Evolutionary conservation across 1,140 invertebrate species (phyloP).

Genomic region (Caerostris darwini): DNA sequence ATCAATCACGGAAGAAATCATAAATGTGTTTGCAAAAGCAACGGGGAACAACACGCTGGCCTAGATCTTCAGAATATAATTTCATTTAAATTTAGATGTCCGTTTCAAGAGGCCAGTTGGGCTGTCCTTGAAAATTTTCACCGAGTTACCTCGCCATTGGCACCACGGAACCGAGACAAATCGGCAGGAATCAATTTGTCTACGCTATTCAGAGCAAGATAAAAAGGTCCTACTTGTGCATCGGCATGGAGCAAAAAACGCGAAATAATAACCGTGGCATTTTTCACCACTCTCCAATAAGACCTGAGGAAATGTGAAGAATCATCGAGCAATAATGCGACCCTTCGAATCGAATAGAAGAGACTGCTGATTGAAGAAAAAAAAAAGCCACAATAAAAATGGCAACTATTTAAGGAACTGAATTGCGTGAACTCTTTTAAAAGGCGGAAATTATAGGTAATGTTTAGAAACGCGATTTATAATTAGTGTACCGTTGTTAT

Average conservation of each 20-base stretch:
- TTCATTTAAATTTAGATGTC: not conserved
- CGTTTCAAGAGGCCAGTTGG: not conserved
- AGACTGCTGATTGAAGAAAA: too few relatives aligned
- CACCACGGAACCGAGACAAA: not conserved
- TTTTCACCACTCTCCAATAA: slow-evolving; percentile 2
- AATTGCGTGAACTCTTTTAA: too few relatives aligned
- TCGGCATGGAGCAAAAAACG: not conserved
- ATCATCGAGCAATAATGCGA: not conserved
- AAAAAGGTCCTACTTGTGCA: not conserved
- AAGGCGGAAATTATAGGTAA: too few relatives aligned
- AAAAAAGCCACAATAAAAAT: too few relatives aligned
- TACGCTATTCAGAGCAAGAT: not conserved
- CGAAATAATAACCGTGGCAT: not conserved
- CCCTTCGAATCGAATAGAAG: not conserved
- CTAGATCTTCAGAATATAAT: not conserved
- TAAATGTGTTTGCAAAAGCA: too few relatives aligned
- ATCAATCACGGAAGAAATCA: too few relatives aligned
- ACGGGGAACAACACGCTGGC: too few relatives aligned
- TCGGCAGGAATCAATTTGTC: not conserved
- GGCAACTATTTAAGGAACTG: too few relatives aligned
- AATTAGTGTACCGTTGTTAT: too few relatives aligned
- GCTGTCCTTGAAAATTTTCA: not conserved
- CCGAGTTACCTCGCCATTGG: not conserved
- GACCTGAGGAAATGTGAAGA: not conserved
- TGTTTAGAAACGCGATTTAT: too few relatives aligned